Conservation (phyloP, 2,797 vertebrate genomes). For the Muscicapa striata region DNA sequence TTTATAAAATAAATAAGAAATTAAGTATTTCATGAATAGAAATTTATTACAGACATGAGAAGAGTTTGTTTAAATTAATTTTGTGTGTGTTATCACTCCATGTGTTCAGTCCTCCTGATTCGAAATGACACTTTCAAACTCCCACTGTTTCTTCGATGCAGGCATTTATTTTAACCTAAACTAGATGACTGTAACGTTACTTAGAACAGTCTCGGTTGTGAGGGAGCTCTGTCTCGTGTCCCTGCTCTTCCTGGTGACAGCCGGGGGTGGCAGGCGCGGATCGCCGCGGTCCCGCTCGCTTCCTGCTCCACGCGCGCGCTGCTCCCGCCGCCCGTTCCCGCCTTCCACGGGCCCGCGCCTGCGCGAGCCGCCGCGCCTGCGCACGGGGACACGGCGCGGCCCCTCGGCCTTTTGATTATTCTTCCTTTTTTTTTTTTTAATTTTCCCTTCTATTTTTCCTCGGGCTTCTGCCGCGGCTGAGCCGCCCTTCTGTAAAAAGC, state of each 20-base stretch:
- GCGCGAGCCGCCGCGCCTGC: neutral
- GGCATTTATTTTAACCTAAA: neutral
- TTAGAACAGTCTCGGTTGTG: accelerated
- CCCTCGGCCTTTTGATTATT: too few species aligned
- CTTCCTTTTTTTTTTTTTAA: accelerated
- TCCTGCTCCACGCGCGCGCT: neutral
- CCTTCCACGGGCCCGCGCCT: neutral
- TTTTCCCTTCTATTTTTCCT: accelerated
- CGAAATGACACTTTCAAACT: neutral
- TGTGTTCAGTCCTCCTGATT: accelerated
- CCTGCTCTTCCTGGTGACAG: too few species aligned
- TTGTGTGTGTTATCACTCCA: neutral
- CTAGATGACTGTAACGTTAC: accelerated
- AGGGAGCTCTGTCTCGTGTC: accelerated
- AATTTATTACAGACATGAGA: neutral
- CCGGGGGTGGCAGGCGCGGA: too few species aligned
- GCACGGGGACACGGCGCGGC: neutral
- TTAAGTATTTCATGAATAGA: accelerated
- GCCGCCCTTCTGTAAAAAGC: neutral
- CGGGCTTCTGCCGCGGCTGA: too few species aligned
- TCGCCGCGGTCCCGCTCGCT: neutral
- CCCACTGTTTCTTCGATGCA: neutral
- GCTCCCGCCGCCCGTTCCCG: neutral
- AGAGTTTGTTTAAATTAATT: neutral
- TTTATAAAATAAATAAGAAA: neutral